Conservation (phyloP, 2,888 invertebrate genomes). For the Morpho deidamia region DNA sequence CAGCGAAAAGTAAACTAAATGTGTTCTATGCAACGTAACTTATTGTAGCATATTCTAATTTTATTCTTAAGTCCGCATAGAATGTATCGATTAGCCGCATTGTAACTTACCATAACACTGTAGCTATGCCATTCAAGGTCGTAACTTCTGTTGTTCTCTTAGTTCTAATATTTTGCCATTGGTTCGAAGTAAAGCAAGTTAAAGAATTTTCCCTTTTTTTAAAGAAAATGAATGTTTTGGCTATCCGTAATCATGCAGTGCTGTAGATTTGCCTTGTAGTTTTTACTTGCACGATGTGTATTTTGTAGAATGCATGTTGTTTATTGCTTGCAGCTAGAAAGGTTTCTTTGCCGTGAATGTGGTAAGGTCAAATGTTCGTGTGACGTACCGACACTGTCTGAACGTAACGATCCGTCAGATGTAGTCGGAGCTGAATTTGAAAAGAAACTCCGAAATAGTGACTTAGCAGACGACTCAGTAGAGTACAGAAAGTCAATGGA, state of each 20-base stretch:
- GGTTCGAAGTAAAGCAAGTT: too few relatives aligned
- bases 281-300: constrained; percentile 48
- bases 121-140: neutral
- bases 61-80: neutral
- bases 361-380: constrained; percentile 83
- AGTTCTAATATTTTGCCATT: too few relatives aligned
- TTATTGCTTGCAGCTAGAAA: constrained; percentile 85
- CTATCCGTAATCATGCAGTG: neutral
- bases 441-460: constrained; percentile 26
- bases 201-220: neutral
- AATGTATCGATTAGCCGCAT: neutral
- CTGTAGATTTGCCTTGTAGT: constrained; percentile 27
- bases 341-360: constrained; percentile 85
- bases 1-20: too few relatives aligned
- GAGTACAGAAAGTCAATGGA: constrained; percentile 46
- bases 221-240: neutral
- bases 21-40: too few relatives aligned
- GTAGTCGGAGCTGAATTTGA: constrained; percentile 20
- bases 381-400: constrained; percentile 40
- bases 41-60: neutral
- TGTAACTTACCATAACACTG: neutral
- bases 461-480: constrained; percentile 33
- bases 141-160: neutral
- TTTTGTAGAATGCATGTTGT: constrained; percentile 75
- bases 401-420: constrained; percentile 30